Evolutionary conservation across 1,140 invertebrate species (phyloP).

Genomic region (Pseudomyrmex gracilis): DNA sequence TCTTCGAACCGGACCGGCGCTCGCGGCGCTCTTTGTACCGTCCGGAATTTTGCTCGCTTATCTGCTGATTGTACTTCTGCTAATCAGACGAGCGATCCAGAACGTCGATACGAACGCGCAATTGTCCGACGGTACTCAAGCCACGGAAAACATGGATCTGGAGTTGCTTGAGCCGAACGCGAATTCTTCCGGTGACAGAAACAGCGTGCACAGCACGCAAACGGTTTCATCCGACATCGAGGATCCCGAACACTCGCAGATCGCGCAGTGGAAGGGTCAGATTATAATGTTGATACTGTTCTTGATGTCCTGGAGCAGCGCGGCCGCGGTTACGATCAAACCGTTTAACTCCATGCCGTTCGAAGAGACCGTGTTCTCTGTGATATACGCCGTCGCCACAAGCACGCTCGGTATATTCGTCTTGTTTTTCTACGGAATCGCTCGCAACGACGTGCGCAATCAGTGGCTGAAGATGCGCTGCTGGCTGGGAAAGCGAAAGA

Average conservation of each 20-base stretch:
- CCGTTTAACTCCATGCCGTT: slow-evolving; percentile 88
- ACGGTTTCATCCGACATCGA: slow-evolving; percentile 91
- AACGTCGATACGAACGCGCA: slow-evolving; percentile 89
- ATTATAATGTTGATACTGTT: slow-evolving; percentile 92
- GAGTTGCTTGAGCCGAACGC: slow-evolving; percentile 90
- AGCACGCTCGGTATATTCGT: slow-evolving; percentile 93
- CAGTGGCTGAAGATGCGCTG: slow-evolving; percentile 90
- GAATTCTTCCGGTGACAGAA: slow-evolving; percentile 84
- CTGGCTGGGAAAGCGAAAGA: slow-evolving; percentile 87
- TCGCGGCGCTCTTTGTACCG: slow-evolving; percentile 93
- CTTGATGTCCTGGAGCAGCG: slow-evolving; percentile 90
- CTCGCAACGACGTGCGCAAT: slow-evolving; percentile 92
- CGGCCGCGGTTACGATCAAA: slow-evolving; percentile 89
- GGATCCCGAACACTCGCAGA: slow-evolving; percentile 93
- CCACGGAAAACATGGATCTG: slow-evolving; percentile 92
- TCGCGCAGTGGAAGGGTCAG: slow-evolving; percentile 92
- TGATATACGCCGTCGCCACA: slow-evolving; percentile 90
- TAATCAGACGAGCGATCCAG: slow-evolving; percentile 91
- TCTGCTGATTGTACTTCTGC: slow-evolving; percentile 90
- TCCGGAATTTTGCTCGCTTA: slow-evolving; percentile 91
- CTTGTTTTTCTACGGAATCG: slow-evolving; percentile 94
- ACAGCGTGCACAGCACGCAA: slow-evolving; percentile 88
- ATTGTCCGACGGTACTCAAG: slow-evolving; percentile 92
- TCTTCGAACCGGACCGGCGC: slow-evolving; percentile 90
- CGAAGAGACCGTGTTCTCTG: slow-evolving; percentile 92